Evolutionary conservation across 2,113 vertebrate genomes (phyloP).

Genomic region (Nicator chloris): DNA sequence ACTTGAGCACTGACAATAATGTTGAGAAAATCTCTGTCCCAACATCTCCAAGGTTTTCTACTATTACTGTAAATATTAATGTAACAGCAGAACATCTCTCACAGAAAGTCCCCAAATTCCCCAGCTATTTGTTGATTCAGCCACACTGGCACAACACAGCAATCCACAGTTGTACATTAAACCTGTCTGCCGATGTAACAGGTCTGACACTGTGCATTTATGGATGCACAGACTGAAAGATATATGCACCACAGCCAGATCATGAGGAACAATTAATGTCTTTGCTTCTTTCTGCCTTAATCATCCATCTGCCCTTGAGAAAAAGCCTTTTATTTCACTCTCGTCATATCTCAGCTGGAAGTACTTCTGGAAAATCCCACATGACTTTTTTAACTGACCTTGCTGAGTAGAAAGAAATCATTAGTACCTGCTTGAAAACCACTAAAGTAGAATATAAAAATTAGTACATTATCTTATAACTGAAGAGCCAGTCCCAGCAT

Average conservation of each 20-base stretch:
- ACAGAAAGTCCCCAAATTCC: constrained; percentile 47
- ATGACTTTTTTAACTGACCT: background rate
- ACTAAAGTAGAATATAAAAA: background rate
- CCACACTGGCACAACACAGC: background rate
- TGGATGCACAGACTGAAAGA: background rate
- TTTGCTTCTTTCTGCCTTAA: background rate
- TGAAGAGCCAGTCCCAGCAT: background rate
- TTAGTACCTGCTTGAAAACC: background rate
- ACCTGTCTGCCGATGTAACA: background rate
- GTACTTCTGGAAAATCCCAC: background rate
- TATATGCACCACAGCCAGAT: background rate
- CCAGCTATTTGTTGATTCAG: background rate
- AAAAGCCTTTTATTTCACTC: background rate
- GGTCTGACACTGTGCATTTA: background rate
- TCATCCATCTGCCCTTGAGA: background rate
- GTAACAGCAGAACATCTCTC: background rate
- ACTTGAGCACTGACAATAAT: background rate
- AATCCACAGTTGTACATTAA: background rate
- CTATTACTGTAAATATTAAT: background rate
- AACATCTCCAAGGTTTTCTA: constrained; percentile 8
- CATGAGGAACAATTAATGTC: background rate
- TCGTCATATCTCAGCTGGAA: background rate
- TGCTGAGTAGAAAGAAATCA: background rate
- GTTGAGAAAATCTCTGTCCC: background rate
- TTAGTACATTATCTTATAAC: background rate